phyloP scores from a whole-genome alignment of 2,888 invertebrate species.

The Acholoe squamosa region DNA sequence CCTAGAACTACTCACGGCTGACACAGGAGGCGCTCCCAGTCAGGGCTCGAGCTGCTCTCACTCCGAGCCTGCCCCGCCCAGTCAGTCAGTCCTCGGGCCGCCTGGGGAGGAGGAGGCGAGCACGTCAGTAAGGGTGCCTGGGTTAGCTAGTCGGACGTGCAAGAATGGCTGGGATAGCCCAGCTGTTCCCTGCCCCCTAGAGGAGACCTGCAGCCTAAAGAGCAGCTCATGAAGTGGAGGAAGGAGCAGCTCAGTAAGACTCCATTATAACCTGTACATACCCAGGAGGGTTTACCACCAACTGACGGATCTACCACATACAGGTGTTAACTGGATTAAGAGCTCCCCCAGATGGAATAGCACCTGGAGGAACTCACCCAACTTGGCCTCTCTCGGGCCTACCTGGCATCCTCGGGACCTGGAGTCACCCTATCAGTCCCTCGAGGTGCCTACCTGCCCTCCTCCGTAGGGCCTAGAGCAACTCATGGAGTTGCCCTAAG shows the following conservation, averaged over 20 bases:
- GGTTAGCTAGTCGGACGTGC: not conserved
- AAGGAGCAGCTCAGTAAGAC: not conserved
- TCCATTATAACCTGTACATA: not conserved
- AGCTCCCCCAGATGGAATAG: not conserved
- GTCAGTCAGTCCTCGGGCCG: not conserved
- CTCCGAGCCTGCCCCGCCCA: not conserved
- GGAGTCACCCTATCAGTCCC: too few relatives aligned
- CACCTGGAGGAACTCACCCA: too few relatives aligned
- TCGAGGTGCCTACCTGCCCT: too few relatives aligned
- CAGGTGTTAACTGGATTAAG: not conserved
- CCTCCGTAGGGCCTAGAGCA: not conserved
- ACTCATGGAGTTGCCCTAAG: not conserved
- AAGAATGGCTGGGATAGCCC: not conserved
- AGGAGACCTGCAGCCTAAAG: not conserved
- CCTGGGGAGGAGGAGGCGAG: not conserved
- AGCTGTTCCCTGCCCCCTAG: not conserved
- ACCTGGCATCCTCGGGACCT: too few relatives aligned
- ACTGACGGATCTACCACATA: not conserved
- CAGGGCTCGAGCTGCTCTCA: not conserved
- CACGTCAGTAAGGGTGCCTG: not conserved
- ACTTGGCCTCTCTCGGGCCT: too few relatives aligned
- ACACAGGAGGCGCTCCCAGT: not conserved
- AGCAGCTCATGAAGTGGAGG: not conserved
- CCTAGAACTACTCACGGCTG: too few relatives aligned
- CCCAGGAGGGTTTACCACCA: not conserved